These are phyloP conservation scores for Phaonia tiefii DNA, from an alignment of 2,888 invertebrate species.

Conservation along the genomic window DNA sequence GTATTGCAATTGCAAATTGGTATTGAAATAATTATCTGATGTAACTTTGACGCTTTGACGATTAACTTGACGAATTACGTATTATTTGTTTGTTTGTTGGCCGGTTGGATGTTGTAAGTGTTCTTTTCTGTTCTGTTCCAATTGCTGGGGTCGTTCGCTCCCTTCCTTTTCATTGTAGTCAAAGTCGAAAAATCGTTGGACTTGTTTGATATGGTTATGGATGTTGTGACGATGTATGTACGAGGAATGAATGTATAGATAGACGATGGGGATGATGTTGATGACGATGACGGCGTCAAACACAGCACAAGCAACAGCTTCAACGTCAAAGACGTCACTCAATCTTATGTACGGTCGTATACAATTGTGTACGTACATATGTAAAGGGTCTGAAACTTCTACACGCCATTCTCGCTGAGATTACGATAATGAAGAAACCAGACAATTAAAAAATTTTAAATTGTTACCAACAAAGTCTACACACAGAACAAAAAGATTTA, in stretches of 20 bases:
- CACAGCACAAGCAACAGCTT: constrained; percentile 46
- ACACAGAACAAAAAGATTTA: constrained; percentile 58
- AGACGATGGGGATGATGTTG: constrained; percentile 22
- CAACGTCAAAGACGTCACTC: constrained; percentile 62
- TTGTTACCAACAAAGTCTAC: constrained; percentile 46
- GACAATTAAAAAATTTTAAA: constrained; percentile 65
- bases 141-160: constrained; percentile 38
- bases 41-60: constrained; percentile 71
- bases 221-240: not conserved
- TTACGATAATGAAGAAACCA: constrained; percentile 39
- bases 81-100: constrained; percentile 51
- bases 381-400: constrained; percentile 33
- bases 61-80: constrained; percentile 71
- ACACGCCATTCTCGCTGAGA: constrained; percentile 20
- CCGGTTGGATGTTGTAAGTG: constrained; percentile 14
- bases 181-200: constrained; percentile 12
- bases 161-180: constrained; percentile 28
- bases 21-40: constrained; percentile 71
- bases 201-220: constrained; percentile 33
- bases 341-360: constrained; percentile 33
- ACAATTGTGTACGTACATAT: not conserved
- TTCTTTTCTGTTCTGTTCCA: not conserved
- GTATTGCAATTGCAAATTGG: constrained; percentile 71
- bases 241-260: no score
- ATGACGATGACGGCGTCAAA: constrained; percentile 59